Evolutionary conservation across 1,140 invertebrate species (phyloP), one percentile per base, ranked within the genome.

Genomic region (Pectinophora gossypiella): DNA sequence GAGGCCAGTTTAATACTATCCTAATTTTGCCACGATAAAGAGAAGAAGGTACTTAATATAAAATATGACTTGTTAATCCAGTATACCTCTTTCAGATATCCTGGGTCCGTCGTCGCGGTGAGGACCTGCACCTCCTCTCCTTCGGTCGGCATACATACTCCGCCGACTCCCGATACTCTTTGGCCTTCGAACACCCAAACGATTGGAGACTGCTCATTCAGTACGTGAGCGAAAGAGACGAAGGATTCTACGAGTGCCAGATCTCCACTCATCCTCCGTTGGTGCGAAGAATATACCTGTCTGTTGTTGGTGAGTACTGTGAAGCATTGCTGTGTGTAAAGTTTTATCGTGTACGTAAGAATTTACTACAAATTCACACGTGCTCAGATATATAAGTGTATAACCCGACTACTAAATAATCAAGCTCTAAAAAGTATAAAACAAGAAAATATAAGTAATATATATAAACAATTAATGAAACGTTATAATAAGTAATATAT

Each of bases 221-320:
- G 78, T 93, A 92, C 64, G 92, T 92, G 42, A 94, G 91, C 54
- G 92, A 94, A 69, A 87, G 91, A 16, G 94, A 95, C 74, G 91
- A 93, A 58, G 94, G 94, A 23, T 88, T 90, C 62, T 95, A 95
- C 82, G 93, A 95, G 74, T 95, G 94, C 72, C 94, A 95, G 89
- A 92, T 95, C 61, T 94, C 92, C 22, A 92, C 92, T 21, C 93
- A 95, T 86, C 94, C 94, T 9, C 93, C 93, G 45, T 85, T 94
- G 54, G 92, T 94, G 51, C 89, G 92, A 68, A 90, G 91, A 68
- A 91, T 95, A 32, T 90, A 92, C 77, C 90, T 95, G 48, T 90
- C 88, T 61, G 93, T 95, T 68, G 92, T 94, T 72, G 93, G 94
- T 95, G 76, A 91, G 92, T 90, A 9, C 27, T 59, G 1, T 32